Conservation (phyloP, 2,888 invertebrate species). For the Bombylius discolor region DNA sequence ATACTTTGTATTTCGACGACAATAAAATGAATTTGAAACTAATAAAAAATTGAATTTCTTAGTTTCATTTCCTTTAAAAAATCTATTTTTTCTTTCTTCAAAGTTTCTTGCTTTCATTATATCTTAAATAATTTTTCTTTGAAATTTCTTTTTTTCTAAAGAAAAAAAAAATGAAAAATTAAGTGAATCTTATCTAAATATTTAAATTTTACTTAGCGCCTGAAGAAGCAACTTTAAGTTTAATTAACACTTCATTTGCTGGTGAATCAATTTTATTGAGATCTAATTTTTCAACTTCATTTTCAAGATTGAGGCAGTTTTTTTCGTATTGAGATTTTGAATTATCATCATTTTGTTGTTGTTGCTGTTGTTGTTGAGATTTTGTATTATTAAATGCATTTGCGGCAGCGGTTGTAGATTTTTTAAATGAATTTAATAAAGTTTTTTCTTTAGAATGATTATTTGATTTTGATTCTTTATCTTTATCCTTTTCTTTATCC, state of each 20-base stretch:
- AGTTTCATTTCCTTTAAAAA: no score
- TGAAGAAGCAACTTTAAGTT: slow-evolving; percentile 28
- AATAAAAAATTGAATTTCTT: no score
- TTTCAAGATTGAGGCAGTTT: slow-evolving; percentile 32
- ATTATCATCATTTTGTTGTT: slow-evolving; percentile 6
- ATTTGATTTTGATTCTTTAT: slow-evolving; percentile 5
- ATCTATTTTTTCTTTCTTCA: no score
- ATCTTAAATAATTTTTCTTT: no score
- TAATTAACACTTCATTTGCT: slow-evolving; percentile 28
- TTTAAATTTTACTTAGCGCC: slow-evolving; percentile 17
- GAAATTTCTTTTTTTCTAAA: no score
- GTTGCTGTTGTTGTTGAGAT: slow-evolving; percentile 15
- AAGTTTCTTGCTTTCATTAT: no score
- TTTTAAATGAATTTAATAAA: slow-evolving; percentile 32
- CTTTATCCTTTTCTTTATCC: slow-evolving; percentile 25
- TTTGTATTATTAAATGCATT: slow-evolving; percentile 17
- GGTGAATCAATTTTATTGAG: slow-evolving; percentile 25
- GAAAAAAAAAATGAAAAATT: no score
- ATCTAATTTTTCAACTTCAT: slow-evolving; percentile 33
- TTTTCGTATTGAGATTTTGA: slow-evolving; percentile 27
- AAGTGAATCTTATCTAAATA: no score
- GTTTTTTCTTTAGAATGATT: slow-evolving; percentile 25
- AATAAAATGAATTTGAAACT: no score
- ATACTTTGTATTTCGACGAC: no score
- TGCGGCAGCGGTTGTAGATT: slow-evolving; percentile 9